Evolutionary conservation across 2,797 vertebrate species (phyloP), one percentile per base, ranked within the genome.

Genomic region (Sebastolobus alascanus): DNA sequence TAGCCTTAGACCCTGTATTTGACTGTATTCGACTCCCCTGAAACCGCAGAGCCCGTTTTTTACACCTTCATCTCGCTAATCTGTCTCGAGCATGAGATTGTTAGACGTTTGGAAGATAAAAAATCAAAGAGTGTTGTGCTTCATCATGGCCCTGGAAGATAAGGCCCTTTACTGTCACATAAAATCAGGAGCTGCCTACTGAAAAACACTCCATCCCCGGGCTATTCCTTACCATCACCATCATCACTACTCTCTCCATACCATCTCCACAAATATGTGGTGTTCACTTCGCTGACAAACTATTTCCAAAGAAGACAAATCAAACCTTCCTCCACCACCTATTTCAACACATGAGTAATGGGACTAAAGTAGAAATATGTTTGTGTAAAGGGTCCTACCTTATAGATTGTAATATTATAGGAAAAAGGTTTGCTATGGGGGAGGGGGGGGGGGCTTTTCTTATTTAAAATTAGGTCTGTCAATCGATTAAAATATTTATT

Each of bases 81-180:
- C 90, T 91, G 75, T 90, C 85, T 81, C 43, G 68, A 84, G 89
- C 91, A 90, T 70, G 89, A 84, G 88, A 92, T 93, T 89, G 86
- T 92, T 89, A 89, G 86, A 90, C 82, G 46, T 81, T 84, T 71
- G 59, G 77, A 89, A 90, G 86, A 92, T 93, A 91, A 93, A 92
- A 94, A 93, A 94, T 94, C 93, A 89, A 90, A 93, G 87, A 89
- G 81, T 78, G 88, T 79, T 84, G 90, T 90, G 90, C 91, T 93
- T 93, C 89, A 93, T 91, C 90, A 74, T 86, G 84, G 90, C 81
- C 85, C 80, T 83, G 90, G 84, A 90, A 92, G 93, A 95, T 95
- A 95, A 93, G 92, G 80, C 80, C 76, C 79, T 93, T 86, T 89
- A 85, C 92, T 93, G 93, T 93, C 94, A 94, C 89, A 90, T 89